Evolutionary conservation across 2,113 vertebrate species (phyloP), one percentile per base, ranked within the genome.

Genomic region (Vidua chalybeata): DNA sequence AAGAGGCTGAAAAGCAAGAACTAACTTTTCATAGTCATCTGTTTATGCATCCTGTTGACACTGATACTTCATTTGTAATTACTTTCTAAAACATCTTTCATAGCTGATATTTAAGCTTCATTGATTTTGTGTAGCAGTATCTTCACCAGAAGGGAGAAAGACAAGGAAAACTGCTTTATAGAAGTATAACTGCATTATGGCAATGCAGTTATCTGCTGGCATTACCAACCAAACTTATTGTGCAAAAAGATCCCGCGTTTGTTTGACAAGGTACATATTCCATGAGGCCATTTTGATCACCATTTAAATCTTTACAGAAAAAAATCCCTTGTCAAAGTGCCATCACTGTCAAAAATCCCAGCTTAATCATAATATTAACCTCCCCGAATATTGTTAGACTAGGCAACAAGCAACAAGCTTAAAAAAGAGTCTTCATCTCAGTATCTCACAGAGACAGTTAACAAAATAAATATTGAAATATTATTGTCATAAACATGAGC

Each of bases 391-490:
- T 73, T 68, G 4, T 45, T 37, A 92, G 27, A 30, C 4, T 15
- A 64, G 7, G 11, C 49, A 62, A 7, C 23, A 5, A 35, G 11
- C 49, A 62, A 7, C 23, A 5, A 35, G 4, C 35, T 87, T 43
- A n/a, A 64, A 54, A 54, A 56, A 45, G 24, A 35, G 5, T 41
- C 12, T 0, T 0, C 0, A 22, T 4, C 4, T 83, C 15, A 66
- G 6, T 62, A n/a, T 35, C 33, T 84, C 37, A 24, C 2, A 4
- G 28, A 68, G 7, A 28, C 11, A 51, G 16, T 49, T 20, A 41
- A 11, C 15, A 52, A 63, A 83, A 8, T 51, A 61, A 75, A 43
- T 26, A 73, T 2, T 6, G 3, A 86, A 52, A 56, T 0, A 8
- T 51, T 52, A 17, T 45, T 64, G 11, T 54, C 41, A 58, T 22